Percentiles rank a stretch among this genome's conserved stretches.
Evolutionary conservation across 2,888 invertebrate species (phyloP).

Genomic region (Tachina grossa): DNA sequence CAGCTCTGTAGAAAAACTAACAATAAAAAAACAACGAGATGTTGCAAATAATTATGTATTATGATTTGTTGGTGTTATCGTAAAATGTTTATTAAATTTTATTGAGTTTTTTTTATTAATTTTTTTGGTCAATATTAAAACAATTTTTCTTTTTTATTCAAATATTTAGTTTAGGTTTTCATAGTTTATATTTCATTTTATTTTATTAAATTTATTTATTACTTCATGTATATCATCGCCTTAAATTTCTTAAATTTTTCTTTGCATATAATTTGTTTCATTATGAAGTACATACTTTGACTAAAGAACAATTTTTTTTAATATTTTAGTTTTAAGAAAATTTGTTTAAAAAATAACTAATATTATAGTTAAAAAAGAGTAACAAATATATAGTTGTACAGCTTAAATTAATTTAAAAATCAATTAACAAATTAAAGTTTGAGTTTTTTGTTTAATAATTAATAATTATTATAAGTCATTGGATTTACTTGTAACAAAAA

Average conservation of each 20-base stretch:
- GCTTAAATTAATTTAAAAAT: conserved; percentile 64
- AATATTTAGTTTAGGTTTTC: conserved; percentile 57
- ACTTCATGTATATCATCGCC: conserved; percentile 68
- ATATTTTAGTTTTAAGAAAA: conserved; percentile 33
- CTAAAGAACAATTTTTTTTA: conserved; percentile 64
- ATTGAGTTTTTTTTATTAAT: conserved; percentile 47
- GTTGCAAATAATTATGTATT: conserved; percentile 50
- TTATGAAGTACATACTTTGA: conserved; percentile 68
- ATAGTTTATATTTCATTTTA: conserved; percentile 62
- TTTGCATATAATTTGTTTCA: conserved; percentile 35
- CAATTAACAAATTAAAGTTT: conserved; percentile 56
- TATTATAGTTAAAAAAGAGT: conserved; percentile 54
- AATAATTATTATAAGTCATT: conserved; percentile 16
- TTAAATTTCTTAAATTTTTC: conserved; percentile 65
- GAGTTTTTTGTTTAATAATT: conserved; percentile 19
- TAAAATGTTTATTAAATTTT: conserved; percentile 70
- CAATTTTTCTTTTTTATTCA: conserved; percentile 47
- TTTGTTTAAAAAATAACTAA: conserved; percentile 66
- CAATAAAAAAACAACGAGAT: conserved; percentile 1
- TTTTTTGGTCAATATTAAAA: conserved; percentile 63
- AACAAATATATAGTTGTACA: conserved; percentile 52
- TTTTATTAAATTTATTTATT: conserved; percentile 66
- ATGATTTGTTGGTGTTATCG: conserved; percentile 65
- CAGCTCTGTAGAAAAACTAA: background rate
- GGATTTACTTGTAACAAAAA: conserved; percentile 45